Percentiles rank a stretch among this genome's conserved stretches.
phyloP scores from a whole-genome alignment of 2,113 vertebrate genomes.

The Chaenogobius annularis region DNA sequence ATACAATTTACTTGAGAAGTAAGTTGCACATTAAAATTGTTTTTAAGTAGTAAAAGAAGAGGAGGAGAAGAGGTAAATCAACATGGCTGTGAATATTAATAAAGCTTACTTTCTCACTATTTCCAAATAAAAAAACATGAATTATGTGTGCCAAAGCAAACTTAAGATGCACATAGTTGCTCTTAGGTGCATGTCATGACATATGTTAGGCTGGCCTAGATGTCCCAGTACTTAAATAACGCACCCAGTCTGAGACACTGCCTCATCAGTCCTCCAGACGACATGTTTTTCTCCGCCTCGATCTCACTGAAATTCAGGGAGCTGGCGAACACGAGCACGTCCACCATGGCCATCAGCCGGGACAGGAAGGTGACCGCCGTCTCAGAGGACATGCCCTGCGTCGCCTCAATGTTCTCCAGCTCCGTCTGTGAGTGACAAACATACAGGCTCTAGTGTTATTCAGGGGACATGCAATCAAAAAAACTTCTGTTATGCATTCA shows the following conservation, averaged over 20 bases:
- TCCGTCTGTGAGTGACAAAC: slow-evolving; percentile 82
- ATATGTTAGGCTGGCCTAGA: neutral
- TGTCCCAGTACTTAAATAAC: slow-evolving; percentile 49
- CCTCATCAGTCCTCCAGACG: slow-evolving; percentile 96
- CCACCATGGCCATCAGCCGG: slow-evolving; percentile 98
- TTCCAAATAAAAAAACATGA: neutral
- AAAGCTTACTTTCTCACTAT: no score
- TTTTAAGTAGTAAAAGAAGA: no score
- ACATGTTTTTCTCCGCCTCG: slow-evolving; percentile 99
- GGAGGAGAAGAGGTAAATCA: no score
- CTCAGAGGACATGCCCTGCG: slow-evolving; percentile 98
- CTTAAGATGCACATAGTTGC: neutral
- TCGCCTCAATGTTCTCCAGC: slow-evolving; percentile 97
- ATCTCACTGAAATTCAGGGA: slow-evolving; percentile 99
- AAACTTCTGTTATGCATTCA: neutral
- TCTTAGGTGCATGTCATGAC: neutral
- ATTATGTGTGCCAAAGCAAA: neutral
- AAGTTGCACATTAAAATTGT: neutral
- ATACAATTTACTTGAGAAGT: neutral
- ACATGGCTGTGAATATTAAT: no score
- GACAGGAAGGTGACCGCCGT: slow-evolving; percentile 97
- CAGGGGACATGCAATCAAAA: neutral
- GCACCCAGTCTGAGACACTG: slow-evolving; percentile 95
- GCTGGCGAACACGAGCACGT: slow-evolving; percentile 96
- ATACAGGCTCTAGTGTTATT: slow-evolving; percentile 36